A percentile compares a stretch with the other conserved stretches of the same genome.
These are phyloP conservation scores for Fragum fragum DNA, from an alignment of 2,888 invertebrate genomes.

Conservation along the genomic window DNA sequence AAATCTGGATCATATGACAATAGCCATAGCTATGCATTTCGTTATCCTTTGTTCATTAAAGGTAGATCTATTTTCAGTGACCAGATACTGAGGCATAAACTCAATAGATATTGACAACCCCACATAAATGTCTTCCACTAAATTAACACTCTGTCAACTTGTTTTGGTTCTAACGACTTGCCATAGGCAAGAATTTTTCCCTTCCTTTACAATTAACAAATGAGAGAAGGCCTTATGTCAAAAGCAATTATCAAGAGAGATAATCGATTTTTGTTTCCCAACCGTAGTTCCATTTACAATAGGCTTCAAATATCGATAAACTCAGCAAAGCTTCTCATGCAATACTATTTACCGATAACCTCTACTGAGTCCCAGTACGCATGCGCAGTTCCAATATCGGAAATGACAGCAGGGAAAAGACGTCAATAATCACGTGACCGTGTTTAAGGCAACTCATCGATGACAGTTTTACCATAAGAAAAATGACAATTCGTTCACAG, in stretches of 20 bases:
- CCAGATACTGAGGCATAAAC: too few species aligned
- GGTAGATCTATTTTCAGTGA: too few species aligned
- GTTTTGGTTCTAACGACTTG: constrained; percentile 4
- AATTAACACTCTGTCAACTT: neutral
- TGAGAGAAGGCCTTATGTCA: constrained; percentile 25
- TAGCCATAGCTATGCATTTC: too few species aligned
- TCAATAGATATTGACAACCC: neutral
- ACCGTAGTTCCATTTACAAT: constrained; percentile 43
- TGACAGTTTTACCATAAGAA: constrained; percentile 50
- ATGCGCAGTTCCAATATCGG: constrained; percentile 52
- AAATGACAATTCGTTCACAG: constrained; percentile 45
- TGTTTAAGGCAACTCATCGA: constrained; percentile 50
- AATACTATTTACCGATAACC: constrained; percentile 40
- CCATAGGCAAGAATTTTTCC: neutral
- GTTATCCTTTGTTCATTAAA: too few species aligned
- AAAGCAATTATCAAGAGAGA: constrained; percentile 20
- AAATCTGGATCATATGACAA: too few species aligned
- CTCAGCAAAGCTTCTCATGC: constrained; percentile 29
- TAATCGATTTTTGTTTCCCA: constrained; percentile 54
- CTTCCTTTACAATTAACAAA: constrained; percentile 5
- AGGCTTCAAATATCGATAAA: constrained; percentile 57
- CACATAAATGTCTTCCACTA: neutral
- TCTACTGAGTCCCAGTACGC: constrained; percentile 48
- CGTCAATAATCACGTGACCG: constrained; percentile 67
- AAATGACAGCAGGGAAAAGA: constrained; percentile 55